These are phyloP conservation scores for Pseudochirops cupreus DNA, from an alignment of 2,797 vertebrate genomes.

Conservation along the genomic window DNA sequence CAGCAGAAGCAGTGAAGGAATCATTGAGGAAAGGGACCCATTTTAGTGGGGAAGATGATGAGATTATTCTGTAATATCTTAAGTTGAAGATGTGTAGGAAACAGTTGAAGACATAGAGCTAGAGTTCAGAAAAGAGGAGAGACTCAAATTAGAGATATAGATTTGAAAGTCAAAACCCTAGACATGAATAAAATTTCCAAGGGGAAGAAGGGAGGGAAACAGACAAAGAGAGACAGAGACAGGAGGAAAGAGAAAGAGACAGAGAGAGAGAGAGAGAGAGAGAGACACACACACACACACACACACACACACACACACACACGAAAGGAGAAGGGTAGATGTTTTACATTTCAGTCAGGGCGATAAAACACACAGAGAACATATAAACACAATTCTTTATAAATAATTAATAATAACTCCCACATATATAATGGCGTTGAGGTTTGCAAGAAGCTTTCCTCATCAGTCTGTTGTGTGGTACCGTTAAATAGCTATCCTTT, in stretches of 20 bases:
- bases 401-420: background rate
- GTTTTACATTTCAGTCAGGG: background rate
- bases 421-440: background rate
- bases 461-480: background rate
- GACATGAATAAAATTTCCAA: background rate
- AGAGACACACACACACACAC: too few species aligned
- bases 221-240: background rate
- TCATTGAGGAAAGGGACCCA: background rate
- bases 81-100: background rate
- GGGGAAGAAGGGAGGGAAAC: background rate
- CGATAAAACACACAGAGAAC: background rate
- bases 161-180: background rate
- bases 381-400: background rate
- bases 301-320: too few species aligned
- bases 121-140: background rate
- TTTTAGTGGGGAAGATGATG: background rate
- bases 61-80: background rate
- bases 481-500: background rate
- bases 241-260: too few species aligned
- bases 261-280: background rate
- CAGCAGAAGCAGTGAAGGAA: background rate
- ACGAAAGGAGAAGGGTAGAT: accelerated
- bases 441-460: background rate
- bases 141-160: background rate
- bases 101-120: background rate